These are phyloP conservation scores for Rattus rattus DNA, from an alignment of 2,113 vertebrate genomes.

Conservation along the genomic window DNA sequence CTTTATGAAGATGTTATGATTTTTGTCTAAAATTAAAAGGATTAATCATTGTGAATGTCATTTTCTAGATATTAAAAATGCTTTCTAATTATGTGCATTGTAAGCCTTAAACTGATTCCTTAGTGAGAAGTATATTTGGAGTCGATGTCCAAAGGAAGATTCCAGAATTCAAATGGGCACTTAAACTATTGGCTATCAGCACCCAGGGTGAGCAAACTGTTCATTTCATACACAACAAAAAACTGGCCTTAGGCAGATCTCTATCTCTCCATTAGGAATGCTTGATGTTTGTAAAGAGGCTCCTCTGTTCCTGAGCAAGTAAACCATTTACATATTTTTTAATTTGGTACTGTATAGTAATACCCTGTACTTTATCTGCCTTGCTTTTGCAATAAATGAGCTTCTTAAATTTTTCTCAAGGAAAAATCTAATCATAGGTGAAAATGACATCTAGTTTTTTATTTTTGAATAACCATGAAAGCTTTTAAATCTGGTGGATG, in stretches of 20 bases:
- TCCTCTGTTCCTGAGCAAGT: neutral
- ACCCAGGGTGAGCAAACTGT: neutral
- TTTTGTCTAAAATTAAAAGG: neutral
- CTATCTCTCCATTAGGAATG: neutral
- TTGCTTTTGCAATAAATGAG: neutral
- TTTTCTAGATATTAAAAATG: conserved; percentile 10
- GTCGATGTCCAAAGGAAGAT: neutral
- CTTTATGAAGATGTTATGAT: neutral
- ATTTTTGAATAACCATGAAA: neutral
- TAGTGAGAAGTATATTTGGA: neutral
- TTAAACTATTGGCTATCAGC: conserved; percentile 14
- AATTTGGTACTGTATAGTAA: neutral
- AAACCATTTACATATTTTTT: neutral
- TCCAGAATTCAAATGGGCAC: conserved; percentile 9
- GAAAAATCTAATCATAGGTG: neutral
- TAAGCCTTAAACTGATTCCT: neutral
- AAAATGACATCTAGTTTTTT: neutral
- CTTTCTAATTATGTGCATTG: neutral
- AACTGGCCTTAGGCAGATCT: neutral
- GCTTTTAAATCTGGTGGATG: neutral
- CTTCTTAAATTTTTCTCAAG: neutral
- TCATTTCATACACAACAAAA: neutral
- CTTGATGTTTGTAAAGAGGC: neutral
- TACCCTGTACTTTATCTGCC: neutral
- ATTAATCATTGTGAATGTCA: neutral